Evolutionary conservation across 2,797 vertebrate genomes (phyloP).

Genomic region (Gymnothorax reevesii): DNA sequence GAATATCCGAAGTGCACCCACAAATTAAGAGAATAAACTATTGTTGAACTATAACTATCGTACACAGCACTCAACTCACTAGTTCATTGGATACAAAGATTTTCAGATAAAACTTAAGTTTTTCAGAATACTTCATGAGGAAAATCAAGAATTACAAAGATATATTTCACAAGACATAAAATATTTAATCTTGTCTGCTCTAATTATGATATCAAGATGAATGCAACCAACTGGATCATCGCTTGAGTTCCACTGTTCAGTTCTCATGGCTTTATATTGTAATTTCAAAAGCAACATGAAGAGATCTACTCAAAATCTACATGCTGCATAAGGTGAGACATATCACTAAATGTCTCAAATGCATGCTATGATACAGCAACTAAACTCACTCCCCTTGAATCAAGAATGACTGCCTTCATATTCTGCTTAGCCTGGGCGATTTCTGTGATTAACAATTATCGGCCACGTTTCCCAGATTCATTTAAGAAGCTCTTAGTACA

Average conservation of each 20-base stretch:
- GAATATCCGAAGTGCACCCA: neutral
- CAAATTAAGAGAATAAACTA: neutral
- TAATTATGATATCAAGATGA: neutral
- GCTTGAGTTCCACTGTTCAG: neutral
- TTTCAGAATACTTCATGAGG: neutral
- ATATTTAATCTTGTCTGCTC: neutral
- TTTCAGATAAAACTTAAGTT: too few species aligned
- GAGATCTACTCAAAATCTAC: neutral
- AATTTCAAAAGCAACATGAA: neutral
- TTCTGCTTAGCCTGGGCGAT: slow-evolving; percentile 10
- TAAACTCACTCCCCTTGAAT: slow-evolving; percentile 15
- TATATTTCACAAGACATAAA: neutral
- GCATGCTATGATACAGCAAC: neutral
- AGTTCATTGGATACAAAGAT: too few species aligned
- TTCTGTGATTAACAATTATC: slow-evolving; percentile 33
- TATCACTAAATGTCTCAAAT: neutral
- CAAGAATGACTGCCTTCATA: neutral
- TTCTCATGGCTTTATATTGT: neutral
- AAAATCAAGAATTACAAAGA: neutral
- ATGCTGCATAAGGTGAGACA: neutral
- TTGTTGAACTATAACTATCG: neutral
- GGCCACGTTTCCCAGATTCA: neutral
- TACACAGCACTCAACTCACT: neutral
- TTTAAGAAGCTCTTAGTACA: too few species aligned
- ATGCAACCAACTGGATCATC: neutral